A percentile compares a stretch with the other conserved stretches of the same genome.
These are phyloP conservation scores for Cinara cedri DNA, from an alignment of 2,888 invertebrate genomes.

Conservation along the genomic window DNA sequence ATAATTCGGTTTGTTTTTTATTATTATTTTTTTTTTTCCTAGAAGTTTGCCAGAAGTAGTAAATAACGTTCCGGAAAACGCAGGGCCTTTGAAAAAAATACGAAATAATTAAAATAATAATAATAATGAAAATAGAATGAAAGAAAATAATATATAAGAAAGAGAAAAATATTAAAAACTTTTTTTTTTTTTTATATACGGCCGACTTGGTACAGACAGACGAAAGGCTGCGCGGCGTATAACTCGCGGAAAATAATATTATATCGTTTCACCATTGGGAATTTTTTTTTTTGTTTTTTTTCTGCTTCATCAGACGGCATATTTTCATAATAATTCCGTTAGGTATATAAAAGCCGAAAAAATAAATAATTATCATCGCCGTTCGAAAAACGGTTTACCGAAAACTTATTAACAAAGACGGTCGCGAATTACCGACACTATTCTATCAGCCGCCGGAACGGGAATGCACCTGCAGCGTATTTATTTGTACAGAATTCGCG, in stretches of 20 bases:
- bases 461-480: background rate
- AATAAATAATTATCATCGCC: background rate
- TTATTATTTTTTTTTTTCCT: background rate
- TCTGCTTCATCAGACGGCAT: too few species aligned
- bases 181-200: constrained; percentile 22
- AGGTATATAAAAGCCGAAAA: too few species aligned
- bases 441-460: background rate
- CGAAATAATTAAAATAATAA: constrained; percentile 32
- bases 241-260: too few species aligned
- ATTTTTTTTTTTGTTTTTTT: background rate
- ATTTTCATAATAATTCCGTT: too few species aligned
- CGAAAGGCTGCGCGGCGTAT: background rate
- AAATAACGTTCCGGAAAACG: constrained; percentile 34
- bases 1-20: background rate
- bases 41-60: constrained; percentile 28
- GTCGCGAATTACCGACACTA: too few species aligned
- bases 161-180: constrained; percentile 28
- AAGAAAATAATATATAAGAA: background rate
- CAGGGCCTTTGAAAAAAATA: constrained; percentile 1
- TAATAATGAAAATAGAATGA: background rate
- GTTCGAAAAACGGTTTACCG: too few species aligned
- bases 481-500: background rate
- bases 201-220: background rate
- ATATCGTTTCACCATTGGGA: constrained; percentile 4
- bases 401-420: background rate